These are phyloP conservation scores for Phalanger gymnotis DNA, from an alignment of 2,797 vertebrate genomes.

Conservation along the genomic window DNA sequence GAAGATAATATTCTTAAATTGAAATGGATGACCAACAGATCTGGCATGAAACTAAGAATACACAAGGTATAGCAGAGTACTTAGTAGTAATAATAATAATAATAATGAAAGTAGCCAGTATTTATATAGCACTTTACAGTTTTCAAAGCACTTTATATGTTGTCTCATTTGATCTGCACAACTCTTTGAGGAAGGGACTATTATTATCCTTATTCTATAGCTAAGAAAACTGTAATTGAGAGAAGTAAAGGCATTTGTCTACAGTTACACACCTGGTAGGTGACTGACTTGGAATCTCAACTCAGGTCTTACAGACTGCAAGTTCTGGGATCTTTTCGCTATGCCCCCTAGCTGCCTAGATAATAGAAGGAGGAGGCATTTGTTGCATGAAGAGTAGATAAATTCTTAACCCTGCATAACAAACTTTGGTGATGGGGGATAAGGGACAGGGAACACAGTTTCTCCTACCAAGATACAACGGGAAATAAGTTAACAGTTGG, in stretches of 20 bases:
- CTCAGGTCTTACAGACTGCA: background rate
- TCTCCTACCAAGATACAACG: background rate
- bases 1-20: background rate
- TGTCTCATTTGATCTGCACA: too few species aligned
- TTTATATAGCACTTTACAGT: background rate
- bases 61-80: background rate
- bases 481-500: background rate
- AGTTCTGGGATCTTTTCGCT: background rate
- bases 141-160: background rate
- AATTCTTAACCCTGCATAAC: too few species aligned
- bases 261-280: background rate
- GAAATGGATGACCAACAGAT: background rate
- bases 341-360: background rate
- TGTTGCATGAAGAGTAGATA: background rate
- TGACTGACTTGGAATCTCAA: background rate
- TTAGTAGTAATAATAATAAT: background rate
- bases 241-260: background rate
- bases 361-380: background rate
- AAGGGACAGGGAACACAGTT: background rate
- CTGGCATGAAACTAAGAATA: background rate
- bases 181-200: background rate
- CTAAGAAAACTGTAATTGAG: background rate
- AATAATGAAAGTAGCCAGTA: too few species aligned
- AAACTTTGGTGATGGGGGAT: background rate
- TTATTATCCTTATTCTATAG: background rate